A percentile compares a stretch with the other conserved stretches of the same genome.
Evolutionary conservation across 1,140 invertebrate genomes (phyloP).

Genomic region (Holotrichia oblita): DNA sequence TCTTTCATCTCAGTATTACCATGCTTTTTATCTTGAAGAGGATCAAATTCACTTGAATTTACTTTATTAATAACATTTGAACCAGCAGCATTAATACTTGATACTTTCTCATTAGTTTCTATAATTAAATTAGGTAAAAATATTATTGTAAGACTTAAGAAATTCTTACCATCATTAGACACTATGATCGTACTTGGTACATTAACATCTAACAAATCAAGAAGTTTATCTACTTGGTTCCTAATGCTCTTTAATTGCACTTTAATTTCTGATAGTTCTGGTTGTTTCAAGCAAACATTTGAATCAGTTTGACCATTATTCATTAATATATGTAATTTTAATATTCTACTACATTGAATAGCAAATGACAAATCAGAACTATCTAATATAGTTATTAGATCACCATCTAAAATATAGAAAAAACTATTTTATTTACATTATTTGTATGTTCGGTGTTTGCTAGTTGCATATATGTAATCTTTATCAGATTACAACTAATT

Average conservation of each 20-base stretch:
- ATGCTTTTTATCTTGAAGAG: conserved; percentile 57
- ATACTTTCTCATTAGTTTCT: conserved; percentile 5
- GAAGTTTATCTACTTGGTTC: conserved; percentile 68
- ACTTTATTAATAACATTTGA: conserved; percentile 50
- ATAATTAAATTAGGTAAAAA: background rate
- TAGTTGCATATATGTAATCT: background rate
- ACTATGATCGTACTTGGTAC: background rate
- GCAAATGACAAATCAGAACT: conserved; percentile 78
- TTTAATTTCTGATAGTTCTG: conserved; percentile 64
- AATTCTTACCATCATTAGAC: conserved; percentile 5
- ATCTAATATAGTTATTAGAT: conserved; percentile 80
- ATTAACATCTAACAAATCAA: conserved; percentile 66
- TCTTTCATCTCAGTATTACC: conserved; percentile 50
- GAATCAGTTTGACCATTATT: conserved; percentile 55
- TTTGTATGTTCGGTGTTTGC: background rate
- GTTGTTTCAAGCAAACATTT: conserved; percentile 46
- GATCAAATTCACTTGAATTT: conserved; percentile 61
- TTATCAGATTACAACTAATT: conserved; percentile 32
- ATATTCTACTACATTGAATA: conserved; percentile 75
- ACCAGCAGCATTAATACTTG: background rate
- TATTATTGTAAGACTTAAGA: background rate
- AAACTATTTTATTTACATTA: background rate
- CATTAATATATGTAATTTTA: conserved; percentile 73
- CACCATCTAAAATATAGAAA: conserved; percentile 70
- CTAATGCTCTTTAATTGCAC: conserved; percentile 68